phyloP scores from a whole-genome alignment of 2,797 vertebrate genomes.

The Liparis tanakae region DNA sequence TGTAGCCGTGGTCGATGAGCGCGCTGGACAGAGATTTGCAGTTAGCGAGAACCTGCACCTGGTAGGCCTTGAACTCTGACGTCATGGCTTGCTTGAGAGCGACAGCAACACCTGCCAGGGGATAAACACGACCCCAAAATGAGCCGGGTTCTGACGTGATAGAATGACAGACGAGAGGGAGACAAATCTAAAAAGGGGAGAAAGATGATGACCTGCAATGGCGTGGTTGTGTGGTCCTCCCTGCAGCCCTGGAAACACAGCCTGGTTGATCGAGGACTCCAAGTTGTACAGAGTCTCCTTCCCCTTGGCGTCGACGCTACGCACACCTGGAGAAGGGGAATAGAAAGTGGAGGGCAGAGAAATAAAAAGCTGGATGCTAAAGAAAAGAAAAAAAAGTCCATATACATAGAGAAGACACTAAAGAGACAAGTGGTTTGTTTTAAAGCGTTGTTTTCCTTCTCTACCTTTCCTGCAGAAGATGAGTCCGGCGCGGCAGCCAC shows the following conservation, averaged over 20 bases:
- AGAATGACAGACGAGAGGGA: background rate
- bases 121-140: background rate
- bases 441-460: background rate
- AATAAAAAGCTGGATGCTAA: background rate
- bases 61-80: slow-evolving; percentile 91
- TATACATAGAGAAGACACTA: background rate
- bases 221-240: slow-evolving; percentile 98
- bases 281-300: slow-evolving; percentile 91
- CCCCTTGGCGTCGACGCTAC: slow-evolving; percentile 91
- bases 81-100: slow-evolving; percentile 93
- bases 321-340: slow-evolving; percentile 81
- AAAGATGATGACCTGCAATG: slow-evolving; percentile 87
- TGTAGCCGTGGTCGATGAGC: slow-evolving; percentile 87
- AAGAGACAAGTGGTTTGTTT: background rate
- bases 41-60: slow-evolving; percentile 91
- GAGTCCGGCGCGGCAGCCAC: slow-evolving; percentile 94
- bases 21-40: slow-evolving; percentile 84
- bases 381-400: background rate
- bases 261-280: slow-evolving; percentile 94
- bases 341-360: background rate
- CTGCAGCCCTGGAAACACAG: slow-evolving; percentile 97
- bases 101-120: slow-evolving; percentile 89
- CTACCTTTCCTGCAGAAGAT: slow-evolving; percentile 96
- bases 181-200: background rate
- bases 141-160: background rate